Percentiles rank a stretch among this genome's conserved stretches.
Conservation (phyloP, 2,113 vertebrate genomes). For the Sander vitreus region DNA sequence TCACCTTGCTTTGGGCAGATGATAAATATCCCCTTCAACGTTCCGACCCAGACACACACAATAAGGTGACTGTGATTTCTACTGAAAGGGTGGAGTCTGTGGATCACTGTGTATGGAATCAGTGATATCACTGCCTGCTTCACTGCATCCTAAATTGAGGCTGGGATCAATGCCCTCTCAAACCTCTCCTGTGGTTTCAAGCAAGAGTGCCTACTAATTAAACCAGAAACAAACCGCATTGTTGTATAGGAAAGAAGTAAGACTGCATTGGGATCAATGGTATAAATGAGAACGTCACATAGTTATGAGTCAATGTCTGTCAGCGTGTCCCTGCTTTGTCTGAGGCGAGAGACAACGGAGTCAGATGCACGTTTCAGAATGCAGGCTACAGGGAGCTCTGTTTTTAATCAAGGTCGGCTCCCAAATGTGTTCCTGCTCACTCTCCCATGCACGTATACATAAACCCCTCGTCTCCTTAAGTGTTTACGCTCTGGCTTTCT, state of each 20-base stretch:
- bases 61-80: constrained; percentile 30
- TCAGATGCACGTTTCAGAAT: constrained; percentile 34
- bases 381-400: constrained; percentile 54
- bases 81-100: neutral
- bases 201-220: constrained; percentile 20
- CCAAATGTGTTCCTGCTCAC: constrained; percentile 43
- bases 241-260: neutral
- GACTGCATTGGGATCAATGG: constrained; percentile 9
- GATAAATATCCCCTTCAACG: constrained; percentile 11
- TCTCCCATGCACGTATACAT: constrained; percentile 38
- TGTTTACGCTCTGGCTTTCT: constrained; percentile 42
- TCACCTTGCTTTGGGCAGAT: constrained; percentile 7
- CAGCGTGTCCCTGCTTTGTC: constrained; percentile 24
- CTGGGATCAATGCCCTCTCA: constrained; percentile 38
- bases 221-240: constrained; percentile 16
- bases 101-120: constrained; percentile 1
- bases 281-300: neutral
- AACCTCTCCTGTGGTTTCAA: constrained; percentile 35
- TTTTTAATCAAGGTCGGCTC: constrained; percentile 63
- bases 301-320: constrained; percentile 20
- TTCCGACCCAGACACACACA: constrained; percentile 14
- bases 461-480: constrained; percentile 33
- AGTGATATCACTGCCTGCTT: constrained; percentile 22
- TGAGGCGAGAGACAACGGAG: constrained; percentile 10
- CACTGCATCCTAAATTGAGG: constrained; percentile 17